These are phyloP conservation scores for Hemiscyllium ocellatum DNA, from an alignment of 2,113 vertebrate genomes.

Conservation along the genomic window DNA sequence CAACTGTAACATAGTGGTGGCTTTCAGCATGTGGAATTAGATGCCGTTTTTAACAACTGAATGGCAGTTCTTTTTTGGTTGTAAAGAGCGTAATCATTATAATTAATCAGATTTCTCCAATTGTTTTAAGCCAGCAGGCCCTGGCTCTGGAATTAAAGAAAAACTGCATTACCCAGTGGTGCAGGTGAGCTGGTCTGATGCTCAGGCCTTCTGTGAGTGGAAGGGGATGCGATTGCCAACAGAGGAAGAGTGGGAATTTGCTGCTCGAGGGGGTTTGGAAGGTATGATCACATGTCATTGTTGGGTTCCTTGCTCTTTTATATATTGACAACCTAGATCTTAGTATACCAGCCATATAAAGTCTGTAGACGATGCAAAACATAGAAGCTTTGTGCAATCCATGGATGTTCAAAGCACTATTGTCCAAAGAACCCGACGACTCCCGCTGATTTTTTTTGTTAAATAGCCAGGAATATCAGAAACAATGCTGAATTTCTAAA, in stretches of 20 bases:
- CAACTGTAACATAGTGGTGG: too few relatives aligned
- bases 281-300: conserved; percentile 51
- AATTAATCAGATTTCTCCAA: not conserved
- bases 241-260: conserved; percentile 92
- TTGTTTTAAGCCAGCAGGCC: conserved; percentile 72
- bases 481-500: too few relatives aligned
- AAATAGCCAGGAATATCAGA: too few relatives aligned
- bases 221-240: conserved; percentile 69
- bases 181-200: conserved; percentile 94
- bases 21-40: not conserved
- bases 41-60: not conserved
- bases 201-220: conserved; percentile 76
- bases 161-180: conserved; percentile 76
- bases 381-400: too few relatives aligned
- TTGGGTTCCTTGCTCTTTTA: too few relatives aligned
- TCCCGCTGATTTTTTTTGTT: too few relatives aligned
- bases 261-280: conserved; percentile 77
- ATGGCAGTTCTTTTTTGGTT: not conserved
- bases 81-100: too few relatives aligned
- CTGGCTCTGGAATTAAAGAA: conserved; percentile 76
- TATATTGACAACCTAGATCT: too few relatives aligned
- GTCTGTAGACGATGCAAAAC: too few relatives aligned
- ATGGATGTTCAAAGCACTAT: too few relatives aligned
- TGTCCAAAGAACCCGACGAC: too few relatives aligned
- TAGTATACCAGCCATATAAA: too few relatives aligned